Conservation (phyloP, 1,140 invertebrate species). For the Lucilia sericata region DNA sequence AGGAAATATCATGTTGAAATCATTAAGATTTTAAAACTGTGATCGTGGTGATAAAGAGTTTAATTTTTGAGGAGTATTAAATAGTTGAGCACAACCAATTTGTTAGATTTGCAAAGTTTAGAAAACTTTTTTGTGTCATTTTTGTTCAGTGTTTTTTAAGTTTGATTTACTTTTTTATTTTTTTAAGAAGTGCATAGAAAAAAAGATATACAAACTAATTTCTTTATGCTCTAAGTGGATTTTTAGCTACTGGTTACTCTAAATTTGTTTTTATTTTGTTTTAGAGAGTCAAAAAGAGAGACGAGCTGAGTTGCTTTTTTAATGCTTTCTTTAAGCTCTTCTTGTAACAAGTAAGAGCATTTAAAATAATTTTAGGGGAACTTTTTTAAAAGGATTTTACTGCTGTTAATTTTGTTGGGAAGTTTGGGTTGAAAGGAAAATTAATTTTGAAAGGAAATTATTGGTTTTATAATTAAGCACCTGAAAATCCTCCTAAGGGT, state of each 20-base stretch:
- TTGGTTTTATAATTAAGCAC: slow-evolving; percentile 51
- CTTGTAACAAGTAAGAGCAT: not conserved
- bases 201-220: not conserved
- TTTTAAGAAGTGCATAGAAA: not conserved
- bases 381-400: not conserved
- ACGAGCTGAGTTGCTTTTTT: not conserved
- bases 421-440: not conserved
- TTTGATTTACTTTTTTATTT: not conserved
- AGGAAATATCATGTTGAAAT: not conserved
- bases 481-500: slow-evolving; percentile 66
- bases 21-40: not conserved
- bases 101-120: not conserved
- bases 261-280: not conserved
- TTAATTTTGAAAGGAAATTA: not conserved
- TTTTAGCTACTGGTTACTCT: slow-evolving; percentile 13
- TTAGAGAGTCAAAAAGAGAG: not conserved
- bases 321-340: not conserved
- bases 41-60: not conserved
- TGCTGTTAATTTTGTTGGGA: no score
- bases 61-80: not conserved
- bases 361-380: not conserved
- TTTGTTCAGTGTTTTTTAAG: not conserved
- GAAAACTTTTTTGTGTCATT: not conserved
- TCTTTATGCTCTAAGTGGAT: not conserved
- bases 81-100: not conserved